Percentiles rank a stretch among this genome's conserved stretches.
phyloP scores from a whole-genome alignment of 2,797 vertebrate species.

The Anguilla obscura region DNA sequence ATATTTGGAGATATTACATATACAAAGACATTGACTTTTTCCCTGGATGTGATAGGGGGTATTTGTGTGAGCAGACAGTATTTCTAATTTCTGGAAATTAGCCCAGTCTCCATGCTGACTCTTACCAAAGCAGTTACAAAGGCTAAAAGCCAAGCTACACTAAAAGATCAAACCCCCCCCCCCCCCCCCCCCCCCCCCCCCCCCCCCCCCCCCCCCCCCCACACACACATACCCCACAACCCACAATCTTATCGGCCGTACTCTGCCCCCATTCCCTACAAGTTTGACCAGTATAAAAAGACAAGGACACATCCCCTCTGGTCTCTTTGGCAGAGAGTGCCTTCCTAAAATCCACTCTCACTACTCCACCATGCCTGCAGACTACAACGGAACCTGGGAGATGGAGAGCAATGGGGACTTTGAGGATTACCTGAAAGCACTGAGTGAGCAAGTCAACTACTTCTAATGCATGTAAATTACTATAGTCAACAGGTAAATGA shows the following conservation, averaged over 20 bases:
- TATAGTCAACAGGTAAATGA: background rate
- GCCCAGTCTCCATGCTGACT: constrained; percentile 1
- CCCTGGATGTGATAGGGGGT: background rate
- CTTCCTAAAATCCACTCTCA: constrained; percentile 23
- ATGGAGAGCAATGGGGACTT: constrained; percentile 85
- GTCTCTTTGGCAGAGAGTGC: constrained; percentile 45
- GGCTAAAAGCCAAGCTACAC: background rate
- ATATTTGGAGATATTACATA: constrained; percentile 31
- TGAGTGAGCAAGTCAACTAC: constrained; percentile 74
- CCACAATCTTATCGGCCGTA: constrained; percentile 62
- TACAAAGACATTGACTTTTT: background rate
- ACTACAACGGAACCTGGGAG: constrained; percentile 88
- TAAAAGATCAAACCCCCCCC: background rate
- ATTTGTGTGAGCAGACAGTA: background rate
- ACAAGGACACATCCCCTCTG: constrained; percentile 32
- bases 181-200: background rate
- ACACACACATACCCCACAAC: constrained; percentile 37
- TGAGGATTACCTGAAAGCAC: constrained; percentile 86
- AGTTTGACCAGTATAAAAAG: constrained; percentile 42
- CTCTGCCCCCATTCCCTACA: constrained; percentile 49
- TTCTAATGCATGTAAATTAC: background rate
- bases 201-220: background rate
- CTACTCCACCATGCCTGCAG: constrained; percentile 75
- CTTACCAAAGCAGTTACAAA: constrained; percentile 20
- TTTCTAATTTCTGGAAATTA: constrained; percentile 15